A percentile compares a stretch with the other conserved stretches of the same genome.
Conservation (phyloP, 2,797 vertebrate species). For the Aeoliscus strigatus region DNA sequence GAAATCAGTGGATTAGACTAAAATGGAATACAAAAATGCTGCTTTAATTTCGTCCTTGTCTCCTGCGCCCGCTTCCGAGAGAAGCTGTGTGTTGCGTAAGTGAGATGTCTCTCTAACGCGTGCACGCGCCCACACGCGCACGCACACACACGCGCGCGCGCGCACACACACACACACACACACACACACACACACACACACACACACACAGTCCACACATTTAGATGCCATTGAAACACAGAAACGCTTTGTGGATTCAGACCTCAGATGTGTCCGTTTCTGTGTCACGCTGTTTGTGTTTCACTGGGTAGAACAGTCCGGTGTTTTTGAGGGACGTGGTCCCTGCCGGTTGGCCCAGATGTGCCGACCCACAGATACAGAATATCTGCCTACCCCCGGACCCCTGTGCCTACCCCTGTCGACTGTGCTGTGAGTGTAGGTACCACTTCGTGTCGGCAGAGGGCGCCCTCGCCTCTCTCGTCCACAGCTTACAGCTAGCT, state of each 20-base stretch:
- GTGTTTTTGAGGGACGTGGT: too few species aligned
- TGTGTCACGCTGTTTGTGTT: too few species aligned
- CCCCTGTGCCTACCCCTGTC: too few species aligned
- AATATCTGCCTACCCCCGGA: too few species aligned
- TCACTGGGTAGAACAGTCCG: too few species aligned
- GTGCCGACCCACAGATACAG: too few species aligned
- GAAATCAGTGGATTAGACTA: constrained; percentile 76
- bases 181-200: constrained; percentile 19
- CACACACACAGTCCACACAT: constrained; percentile 6
- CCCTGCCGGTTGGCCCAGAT: too few species aligned
- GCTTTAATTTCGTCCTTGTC: constrained; percentile 68
- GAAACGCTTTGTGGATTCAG: constrained; percentile 1
- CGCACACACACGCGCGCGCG: constrained; percentile 11
- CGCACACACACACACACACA: constrained; percentile 19
- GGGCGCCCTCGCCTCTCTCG: constrained; percentile 15
- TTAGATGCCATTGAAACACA: constrained; percentile 15
- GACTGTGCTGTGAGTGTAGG: constrained; percentile 4
- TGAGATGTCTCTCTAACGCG: too few species aligned
- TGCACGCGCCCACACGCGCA: too few species aligned
- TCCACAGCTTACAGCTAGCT: constrained; percentile 54
- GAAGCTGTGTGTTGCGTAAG: constrained; percentile 68
- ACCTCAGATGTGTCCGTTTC: too few species aligned
- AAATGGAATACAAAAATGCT: constrained; percentile 71
- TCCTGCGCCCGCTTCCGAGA: constrained; percentile 33
- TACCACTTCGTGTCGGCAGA: constrained; percentile 7